Evolutionary conservation across 2,797 vertebrate genomes (phyloP), one percentile per base, ranked within the genome.

Genomic region (Gouania willdenowi): DNA sequence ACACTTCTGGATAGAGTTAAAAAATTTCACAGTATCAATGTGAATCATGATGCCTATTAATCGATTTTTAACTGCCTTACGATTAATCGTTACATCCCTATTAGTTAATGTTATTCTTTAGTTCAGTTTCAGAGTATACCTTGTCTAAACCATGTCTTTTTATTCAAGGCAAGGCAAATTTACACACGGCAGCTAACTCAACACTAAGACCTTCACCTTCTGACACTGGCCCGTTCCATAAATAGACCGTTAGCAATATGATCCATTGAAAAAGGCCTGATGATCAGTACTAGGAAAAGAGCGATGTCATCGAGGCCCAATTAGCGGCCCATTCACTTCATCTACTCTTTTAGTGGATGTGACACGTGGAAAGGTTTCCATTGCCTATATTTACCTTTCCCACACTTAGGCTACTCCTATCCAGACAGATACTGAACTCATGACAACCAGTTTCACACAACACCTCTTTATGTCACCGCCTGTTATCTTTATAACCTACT

Each of bases 161-260:
- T n/a, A n/a, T n/a, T n/a, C n/a, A n/a, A n/a, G n/a, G n/a, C n/a
- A n/a, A n/a, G n/a, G n/a, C n/a, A n/a, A n/a, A n/a, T n/a, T n/a
- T n/a, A n/a, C n/a, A n/a, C n/a, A n/a, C n/a, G n/a, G n/a, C n/a
- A n/a, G n/a, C n/a, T n/a, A n/a, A n/a, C n/a, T n/a, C n/a, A n/a
- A n/a, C n/a, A n/a, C n/a, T n/a, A n/a, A n/a, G 31, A 11, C 6
- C 31, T 2, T 56, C 42, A 38, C 42, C 47, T 33, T 41, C 54
- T 72, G 51, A 11, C 36, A 30, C 47, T 43, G 26, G n/a, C n/a
- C 19, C 18, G 18, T 3, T 5, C 18, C 77, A 76, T 66, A 68
- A 77, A 79, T 84, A 86, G 69, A 57, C 16, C 19, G 46, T 37
- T 42, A 64, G 79, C 16, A 77, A 81, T 28, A 12, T 0, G 29